phyloP scores from a whole-genome alignment of 2,888 invertebrate species.

The Lepidonotus clava region DNA sequence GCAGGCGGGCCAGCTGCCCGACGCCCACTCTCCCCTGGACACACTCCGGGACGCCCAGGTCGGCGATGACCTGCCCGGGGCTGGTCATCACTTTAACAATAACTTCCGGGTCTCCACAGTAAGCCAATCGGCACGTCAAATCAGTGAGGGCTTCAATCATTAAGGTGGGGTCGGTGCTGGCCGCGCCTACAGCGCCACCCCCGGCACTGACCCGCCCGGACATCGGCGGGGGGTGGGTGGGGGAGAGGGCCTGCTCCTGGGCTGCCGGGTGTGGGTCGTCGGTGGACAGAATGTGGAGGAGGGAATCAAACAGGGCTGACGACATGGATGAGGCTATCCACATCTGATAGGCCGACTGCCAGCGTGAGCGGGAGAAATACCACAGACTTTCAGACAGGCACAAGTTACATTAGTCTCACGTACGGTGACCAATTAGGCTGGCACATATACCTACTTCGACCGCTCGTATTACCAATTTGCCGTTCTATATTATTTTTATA shows the following conservation, averaged over 20 bases:
- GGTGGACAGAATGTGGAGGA: not conserved
- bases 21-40: not conserved
- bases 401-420: not conserved
- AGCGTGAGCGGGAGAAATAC: not conserved
- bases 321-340: constrained; percentile 41
- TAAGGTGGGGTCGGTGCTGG: not conserved
- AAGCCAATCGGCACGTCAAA: not conserved
- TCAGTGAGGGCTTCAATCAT: constrained; percentile 24
- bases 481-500: no score
- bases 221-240: not conserved
- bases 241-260: not conserved
- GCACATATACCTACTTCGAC: no score
- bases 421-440: not conserved
- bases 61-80: not conserved
- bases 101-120: constrained; percentile 4
- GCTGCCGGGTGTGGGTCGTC: not conserved
- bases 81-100: not conserved
- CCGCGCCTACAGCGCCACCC: not conserved
- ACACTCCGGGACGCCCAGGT: not conserved
- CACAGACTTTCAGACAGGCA: not conserved
- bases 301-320: constrained; percentile 11
- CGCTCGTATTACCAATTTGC: no score
- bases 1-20: not conserved
- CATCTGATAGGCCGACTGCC: not conserved
- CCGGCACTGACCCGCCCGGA: not conserved